Evolutionary conservation across 2,888 invertebrate genomes (phyloP).

Genomic region (Saturnia japonica): DNA sequence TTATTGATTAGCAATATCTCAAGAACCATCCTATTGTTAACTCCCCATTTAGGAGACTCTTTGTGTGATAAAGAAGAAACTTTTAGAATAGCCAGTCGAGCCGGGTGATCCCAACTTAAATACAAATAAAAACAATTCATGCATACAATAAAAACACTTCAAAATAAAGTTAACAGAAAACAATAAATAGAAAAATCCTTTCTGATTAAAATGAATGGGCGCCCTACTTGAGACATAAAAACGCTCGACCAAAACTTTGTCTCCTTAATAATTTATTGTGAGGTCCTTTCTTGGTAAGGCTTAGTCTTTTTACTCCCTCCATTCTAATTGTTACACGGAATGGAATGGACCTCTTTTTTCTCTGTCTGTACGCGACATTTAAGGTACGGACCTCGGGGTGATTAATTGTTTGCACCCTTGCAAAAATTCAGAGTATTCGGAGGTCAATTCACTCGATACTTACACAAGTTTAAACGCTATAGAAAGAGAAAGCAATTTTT

Average conservation of each 20-base stretch:
- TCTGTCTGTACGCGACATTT: constrained; percentile 52
- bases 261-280: constrained; percentile 63
- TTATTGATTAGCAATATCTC: too few relatives aligned
- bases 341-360: constrained; percentile 45
- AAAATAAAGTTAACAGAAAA: not conserved
- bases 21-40: too few relatives aligned
- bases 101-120: not conserved
- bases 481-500: not conserved
- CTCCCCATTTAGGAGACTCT: too few relatives aligned
- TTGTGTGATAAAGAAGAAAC: not conserved
- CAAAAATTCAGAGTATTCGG: constrained; percentile 10
- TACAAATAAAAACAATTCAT: not conserved
- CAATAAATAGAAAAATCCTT: not conserved
- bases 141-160: not conserved
- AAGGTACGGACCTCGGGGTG: constrained; percentile 37
- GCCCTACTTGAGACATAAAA: constrained; percentile 47
- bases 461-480: not conserved
- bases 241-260: constrained; percentile 53
- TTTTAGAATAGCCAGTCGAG: not conserved
- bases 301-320: constrained; percentile 48
- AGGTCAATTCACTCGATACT: not conserved
- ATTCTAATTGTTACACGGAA: constrained; percentile 62
- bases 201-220: constrained; percentile 4
- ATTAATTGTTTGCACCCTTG: constrained; percentile 31
- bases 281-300: constrained; percentile 40